These are phyloP conservation scores for Catharus fuscescens DNA, from an alignment of 2,113 vertebrate species.

Conservation along the genomic window DNA sequence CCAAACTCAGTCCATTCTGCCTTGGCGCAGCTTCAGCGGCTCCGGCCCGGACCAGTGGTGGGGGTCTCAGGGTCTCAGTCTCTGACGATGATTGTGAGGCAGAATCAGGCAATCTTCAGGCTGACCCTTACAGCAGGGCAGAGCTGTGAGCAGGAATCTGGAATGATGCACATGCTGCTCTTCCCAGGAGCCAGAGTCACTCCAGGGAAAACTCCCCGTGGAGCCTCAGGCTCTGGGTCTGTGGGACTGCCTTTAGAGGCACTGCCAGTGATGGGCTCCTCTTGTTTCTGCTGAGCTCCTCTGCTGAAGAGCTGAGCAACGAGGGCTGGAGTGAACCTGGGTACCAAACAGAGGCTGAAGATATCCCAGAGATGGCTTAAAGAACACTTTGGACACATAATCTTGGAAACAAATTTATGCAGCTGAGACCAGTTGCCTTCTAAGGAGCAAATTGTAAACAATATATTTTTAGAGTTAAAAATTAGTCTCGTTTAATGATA, in stretches of 20 bases:
- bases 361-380: not conserved
- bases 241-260: not conserved
- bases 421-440: not conserved
- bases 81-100: no score
- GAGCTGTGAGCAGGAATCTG: not conserved
- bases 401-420: not conserved
- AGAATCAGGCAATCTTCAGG: no score
- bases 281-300: not conserved
- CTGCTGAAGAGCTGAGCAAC: not conserved
- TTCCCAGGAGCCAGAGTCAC: not conserved
- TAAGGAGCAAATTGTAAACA: constrained; percentile 33
- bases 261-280: not conserved
- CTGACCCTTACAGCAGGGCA: not conserved
- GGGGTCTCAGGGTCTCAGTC: no score
- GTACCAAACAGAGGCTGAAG: not conserved
- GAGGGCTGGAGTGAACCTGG: not conserved
- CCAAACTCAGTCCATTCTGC: no score
- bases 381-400: not conserved
- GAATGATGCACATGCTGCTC: not conserved
- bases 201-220: not conserved
- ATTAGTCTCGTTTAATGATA: constrained; percentile 55
- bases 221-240: not conserved
- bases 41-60: no score
- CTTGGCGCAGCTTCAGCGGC: no score
- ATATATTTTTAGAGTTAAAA: constrained; percentile 53